These are phyloP conservation scores for Mus spicilegus DNA, from an alignment of 2,113 vertebrate genomes.

Conservation along the genomic window DNA sequence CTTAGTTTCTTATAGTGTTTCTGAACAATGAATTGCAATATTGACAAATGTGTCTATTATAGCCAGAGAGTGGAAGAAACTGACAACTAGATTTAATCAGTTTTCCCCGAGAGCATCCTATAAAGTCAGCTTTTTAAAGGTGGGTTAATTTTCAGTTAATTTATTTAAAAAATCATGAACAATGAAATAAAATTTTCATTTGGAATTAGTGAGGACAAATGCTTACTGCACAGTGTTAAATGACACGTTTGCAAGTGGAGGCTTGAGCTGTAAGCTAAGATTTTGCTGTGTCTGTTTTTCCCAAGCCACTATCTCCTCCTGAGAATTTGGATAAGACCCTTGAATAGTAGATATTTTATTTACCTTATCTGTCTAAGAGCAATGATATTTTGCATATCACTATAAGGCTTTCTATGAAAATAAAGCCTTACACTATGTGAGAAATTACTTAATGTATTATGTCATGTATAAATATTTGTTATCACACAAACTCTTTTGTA, in stretches of 20 bases:
- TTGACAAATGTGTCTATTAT: conserved; percentile 29
- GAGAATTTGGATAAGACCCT: conserved; percentile 45
- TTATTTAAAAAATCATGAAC: conserved; percentile 25
- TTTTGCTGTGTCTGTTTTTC: conserved; percentile 36
- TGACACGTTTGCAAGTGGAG: not conserved
- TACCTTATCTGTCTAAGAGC: conserved; percentile 49
- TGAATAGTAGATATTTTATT: conserved; percentile 50
- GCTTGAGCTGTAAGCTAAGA: not conserved
- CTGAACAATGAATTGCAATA: conserved; percentile 19
- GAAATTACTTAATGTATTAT: conserved; percentile 59
- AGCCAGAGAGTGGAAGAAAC: conserved; percentile 21
- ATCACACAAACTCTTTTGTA: conserved; percentile 36
- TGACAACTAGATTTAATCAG: not conserved
- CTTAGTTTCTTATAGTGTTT: not conserved
- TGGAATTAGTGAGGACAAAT: conserved; percentile 14
- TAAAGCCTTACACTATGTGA: conserved; percentile 5
- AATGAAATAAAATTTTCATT: conserved; percentile 30
- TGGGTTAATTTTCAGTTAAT: conserved; percentile 53
- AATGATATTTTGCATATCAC: conserved; percentile 56
- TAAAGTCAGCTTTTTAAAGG: not conserved
- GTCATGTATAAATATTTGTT: conserved; percentile 48
- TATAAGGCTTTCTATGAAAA: conserved; percentile 52
- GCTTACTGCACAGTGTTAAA: not conserved
- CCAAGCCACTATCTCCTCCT: not conserved
- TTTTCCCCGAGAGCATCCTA: not conserved